Conservation (phyloP, 2,113 vertebrate genomes). For the Nycticebus coucang region DNA sequence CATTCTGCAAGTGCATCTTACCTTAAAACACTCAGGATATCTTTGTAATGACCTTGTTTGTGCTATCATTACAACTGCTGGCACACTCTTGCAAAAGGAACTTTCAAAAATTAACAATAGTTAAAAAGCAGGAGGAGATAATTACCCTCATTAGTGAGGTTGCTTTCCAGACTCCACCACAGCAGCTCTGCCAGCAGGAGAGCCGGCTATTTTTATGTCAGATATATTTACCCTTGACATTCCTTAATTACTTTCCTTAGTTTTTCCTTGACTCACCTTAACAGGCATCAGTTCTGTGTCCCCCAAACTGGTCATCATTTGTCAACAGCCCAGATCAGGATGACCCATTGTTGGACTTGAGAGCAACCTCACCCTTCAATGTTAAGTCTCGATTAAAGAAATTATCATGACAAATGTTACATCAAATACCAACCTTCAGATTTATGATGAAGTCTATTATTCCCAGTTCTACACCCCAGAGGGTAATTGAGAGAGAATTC, state of each 20-base stretch:
- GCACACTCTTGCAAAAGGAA: constrained; percentile 76
- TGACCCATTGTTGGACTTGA: neutral
- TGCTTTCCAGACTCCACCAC: constrained; percentile 79
- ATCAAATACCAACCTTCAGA: neutral
- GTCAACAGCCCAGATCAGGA: neutral
- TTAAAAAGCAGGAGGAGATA: constrained; percentile 83
- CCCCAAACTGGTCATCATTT: constrained; percentile 22
- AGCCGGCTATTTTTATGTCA: constrained; percentile 78
- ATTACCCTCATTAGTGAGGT: constrained; percentile 85
- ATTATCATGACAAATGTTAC: neutral
- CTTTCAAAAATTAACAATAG: constrained; percentile 79
- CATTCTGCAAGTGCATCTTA: neutral
- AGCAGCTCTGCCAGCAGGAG: constrained; percentile 83
- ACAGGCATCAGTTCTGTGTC: constrained; percentile 23
- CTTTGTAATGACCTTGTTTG: constrained; percentile 62
- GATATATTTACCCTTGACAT: constrained; percentile 82
- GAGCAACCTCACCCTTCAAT: neutral
- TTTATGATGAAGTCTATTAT: neutral
- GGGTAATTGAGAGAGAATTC: neutral
- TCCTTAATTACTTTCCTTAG: constrained; percentile 84
- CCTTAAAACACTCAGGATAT: neutral
- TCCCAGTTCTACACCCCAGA: neutral
- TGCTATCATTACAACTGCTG: constrained; percentile 62
- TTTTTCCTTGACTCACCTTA: constrained; percentile 79
- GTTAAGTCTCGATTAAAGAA: constrained; percentile 34